Evolutionary conservation across 2,113 vertebrate genomes (phyloP), one percentile per base, ranked within the genome.

Genomic region (Rhinogobius similis): DNA sequence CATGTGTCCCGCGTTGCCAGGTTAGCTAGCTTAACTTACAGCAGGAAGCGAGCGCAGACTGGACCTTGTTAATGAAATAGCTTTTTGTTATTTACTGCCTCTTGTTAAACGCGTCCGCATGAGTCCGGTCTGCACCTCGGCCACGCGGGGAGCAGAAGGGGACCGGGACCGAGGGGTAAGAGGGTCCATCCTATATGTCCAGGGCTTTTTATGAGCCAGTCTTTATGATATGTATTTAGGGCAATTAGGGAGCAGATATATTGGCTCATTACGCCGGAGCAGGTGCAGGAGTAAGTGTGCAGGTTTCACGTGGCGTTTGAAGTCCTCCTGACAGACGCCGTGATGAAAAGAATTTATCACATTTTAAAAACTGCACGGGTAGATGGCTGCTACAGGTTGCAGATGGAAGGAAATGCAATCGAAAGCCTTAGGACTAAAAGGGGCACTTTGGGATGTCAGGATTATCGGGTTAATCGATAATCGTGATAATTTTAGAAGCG

Each of bases 171-270:
- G 46, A n/a, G n/a, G 46, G 46, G 46, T 10, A 10, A 48, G 46
- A 48, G 46, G 46, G 46, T n/a, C 46, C 46, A 10, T 48, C 18
- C 46, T 10, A n/a, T 8, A 20, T 48, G 43, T 44, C 43, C 18
- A 8, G 38, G 26, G 9, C 75, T 77, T 88, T 92, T 93, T 90
- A 92, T 86, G 80, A 81, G 84, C 87, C 68, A 7, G 50, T 55
- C 89, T 93, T 94, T 93, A 94, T 93, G 91, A 92, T 92, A 93
- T 93, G 91, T 92, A 93, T 93, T 93, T 87, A 91, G 89, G 87
- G 88, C 91, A 93, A 93, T 94, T 93, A 93, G 88, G 77, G 92
- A 84, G 88, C 82, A 94, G 92, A 94, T 93, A 93, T 93, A 94
- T 92, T 91, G 91, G 91, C 91, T 94, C 93, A 93, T 94, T 94